These are phyloP conservation scores for Tortricodes alternella DNA, from an alignment of 2,888 invertebrate species.

Conservation along the genomic window DNA sequence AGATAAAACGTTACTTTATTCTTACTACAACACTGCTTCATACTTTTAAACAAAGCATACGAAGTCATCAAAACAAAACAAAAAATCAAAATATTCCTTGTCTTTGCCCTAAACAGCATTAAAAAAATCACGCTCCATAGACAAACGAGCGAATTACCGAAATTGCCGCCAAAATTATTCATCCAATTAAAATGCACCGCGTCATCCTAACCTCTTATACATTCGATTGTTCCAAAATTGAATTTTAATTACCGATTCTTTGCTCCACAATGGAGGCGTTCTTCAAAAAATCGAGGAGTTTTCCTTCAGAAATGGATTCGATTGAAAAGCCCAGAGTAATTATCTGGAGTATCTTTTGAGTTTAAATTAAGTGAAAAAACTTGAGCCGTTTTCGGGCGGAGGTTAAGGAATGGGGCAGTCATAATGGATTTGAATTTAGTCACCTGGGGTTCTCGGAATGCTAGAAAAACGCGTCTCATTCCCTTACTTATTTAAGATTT, in stretches of 20 bases:
- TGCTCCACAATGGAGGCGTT: conserved; percentile 69
- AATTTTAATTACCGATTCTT: conserved; percentile 82
- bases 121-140: conserved; percentile 21
- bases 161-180: conserved; percentile 58
- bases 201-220: conserved; percentile 66
- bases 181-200: conserved; percentile 80
- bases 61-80: conserved; percentile 10
- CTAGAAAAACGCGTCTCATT: not conserved
- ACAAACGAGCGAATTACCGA: conserved; percentile 28
- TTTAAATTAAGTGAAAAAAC: conserved; percentile 82
- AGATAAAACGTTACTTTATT: no score
- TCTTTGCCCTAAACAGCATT: conserved; percentile 17
- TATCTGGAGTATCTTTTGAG: conserved; percentile 82
- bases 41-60: no score
- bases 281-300: conserved; percentile 78
- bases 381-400: conserved; percentile 47
- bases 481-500: not conserved
- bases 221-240: conserved; percentile 81
- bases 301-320: conserved; percentile 68
- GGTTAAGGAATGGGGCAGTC: conserved; percentile 34
- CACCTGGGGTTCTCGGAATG: conserved; percentile 20
- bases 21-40: no score
- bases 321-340: conserved; percentile 71
- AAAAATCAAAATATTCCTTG: not conserved
- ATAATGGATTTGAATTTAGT: conserved; percentile 24